Evolutionary conservation across 1,140 invertebrate species (phyloP).

Genomic region (Heliconius nattereri): DNA sequence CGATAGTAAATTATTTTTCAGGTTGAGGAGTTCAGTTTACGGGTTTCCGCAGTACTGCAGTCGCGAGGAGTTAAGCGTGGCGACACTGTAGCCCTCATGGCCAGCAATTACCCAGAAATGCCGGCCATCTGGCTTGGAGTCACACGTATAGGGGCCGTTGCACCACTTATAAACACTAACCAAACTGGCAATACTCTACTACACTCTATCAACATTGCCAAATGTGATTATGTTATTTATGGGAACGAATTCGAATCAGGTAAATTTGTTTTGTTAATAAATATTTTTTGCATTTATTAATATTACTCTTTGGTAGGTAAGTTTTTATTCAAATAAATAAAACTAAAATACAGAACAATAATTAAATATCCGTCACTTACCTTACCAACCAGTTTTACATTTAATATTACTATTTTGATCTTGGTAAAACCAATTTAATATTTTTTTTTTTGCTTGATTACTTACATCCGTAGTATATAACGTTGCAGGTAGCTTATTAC

Average conservation of each 20-base stretch:
- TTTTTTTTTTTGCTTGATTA: too few relatives aligned
- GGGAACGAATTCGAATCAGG: constrained; percentile 63
- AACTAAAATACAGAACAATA: neutral
- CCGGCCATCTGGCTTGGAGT: constrained; percentile 94
- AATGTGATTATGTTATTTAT: constrained; percentile 68
- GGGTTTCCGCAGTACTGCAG: constrained; percentile 90
- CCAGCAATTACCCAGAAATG: constrained; percentile 94
- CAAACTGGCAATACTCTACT: constrained; percentile 89
- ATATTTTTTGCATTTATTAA: neutral
- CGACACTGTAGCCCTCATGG: constrained; percentile 92
- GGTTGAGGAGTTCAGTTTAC: constrained; percentile 93
- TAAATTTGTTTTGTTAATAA: constrained; percentile 18
- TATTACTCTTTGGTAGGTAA: too few relatives aligned
- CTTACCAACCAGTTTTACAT: neutral
- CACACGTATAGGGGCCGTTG: constrained; percentile 92
- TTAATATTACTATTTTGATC: too few relatives aligned
- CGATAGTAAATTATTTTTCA: constrained; percentile 56
- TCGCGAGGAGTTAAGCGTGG: constrained; percentile 90
- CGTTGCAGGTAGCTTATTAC: neutral
- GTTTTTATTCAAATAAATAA: neutral
- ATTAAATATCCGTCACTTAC: neutral
- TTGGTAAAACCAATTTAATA: too few relatives aligned
- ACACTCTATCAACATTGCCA: constrained; percentile 92
- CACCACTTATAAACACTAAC: constrained; percentile 96
- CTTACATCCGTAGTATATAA: neutral